A percentile compares a stretch with the other conserved stretches of the same genome.
Conservation (phyloP, 2,797 vertebrate genomes). For the Myripristis murdjan region DNA sequence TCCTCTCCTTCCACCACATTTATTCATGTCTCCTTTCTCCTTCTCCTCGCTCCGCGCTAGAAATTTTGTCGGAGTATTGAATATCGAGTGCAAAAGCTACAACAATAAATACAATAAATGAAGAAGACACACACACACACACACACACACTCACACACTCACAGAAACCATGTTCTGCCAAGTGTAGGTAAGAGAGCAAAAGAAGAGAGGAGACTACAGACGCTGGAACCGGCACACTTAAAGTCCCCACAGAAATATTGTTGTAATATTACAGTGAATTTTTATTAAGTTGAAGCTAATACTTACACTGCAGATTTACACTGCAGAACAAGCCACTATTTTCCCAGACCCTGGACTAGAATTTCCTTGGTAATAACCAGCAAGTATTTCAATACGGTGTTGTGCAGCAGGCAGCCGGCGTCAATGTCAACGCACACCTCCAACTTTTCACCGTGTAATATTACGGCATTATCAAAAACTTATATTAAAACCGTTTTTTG, state of each 20-base stretch:
- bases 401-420: no score
- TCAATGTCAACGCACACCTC: neutral
- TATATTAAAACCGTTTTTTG: neutral
- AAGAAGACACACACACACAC: constrained; percentile 13
- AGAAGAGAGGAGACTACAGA: neutral
- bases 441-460: neutral
- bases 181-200: constrained; percentile 50
- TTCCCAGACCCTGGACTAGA: no score
- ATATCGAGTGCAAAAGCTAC: constrained; percentile 27
- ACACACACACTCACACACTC: constrained; percentile 27
- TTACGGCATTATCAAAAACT: neutral
- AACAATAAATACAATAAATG: constrained; percentile 28
- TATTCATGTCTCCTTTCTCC: constrained; percentile 43
- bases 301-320: neutral
- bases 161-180: constrained; percentile 34
- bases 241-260: neutral
- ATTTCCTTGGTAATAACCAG: no score
- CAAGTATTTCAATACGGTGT: no score
- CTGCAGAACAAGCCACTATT: no score
- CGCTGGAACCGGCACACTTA: neutral
- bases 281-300: neutral
- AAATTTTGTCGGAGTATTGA: constrained; percentile 8
- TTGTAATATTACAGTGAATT: neutral
- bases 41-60: constrained; percentile 12
- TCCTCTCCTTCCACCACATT: constrained; percentile 43